Percentiles rank a stretch among this genome's conserved stretches.
These are phyloP conservation scores for Brachionus rubens DNA, from an alignment of 1,140 invertebrate species.

Conservation along the genomic window DNA sequence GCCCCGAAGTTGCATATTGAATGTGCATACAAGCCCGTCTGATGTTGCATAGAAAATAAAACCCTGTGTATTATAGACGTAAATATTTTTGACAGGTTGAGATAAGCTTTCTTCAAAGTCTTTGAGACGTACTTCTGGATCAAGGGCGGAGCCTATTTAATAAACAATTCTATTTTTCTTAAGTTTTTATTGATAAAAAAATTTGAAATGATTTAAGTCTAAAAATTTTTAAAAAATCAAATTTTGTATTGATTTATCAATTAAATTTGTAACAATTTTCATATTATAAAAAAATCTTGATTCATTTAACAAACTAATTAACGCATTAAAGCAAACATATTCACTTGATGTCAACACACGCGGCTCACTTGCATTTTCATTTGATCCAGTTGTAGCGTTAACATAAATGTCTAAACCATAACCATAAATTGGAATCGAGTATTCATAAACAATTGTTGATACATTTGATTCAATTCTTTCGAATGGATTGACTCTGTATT, in stretches of 20 bases:
- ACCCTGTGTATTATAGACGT: too few relatives aligned
- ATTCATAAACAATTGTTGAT: conserved; percentile 12
- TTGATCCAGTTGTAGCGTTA: not conserved
- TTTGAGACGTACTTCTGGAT: too few relatives aligned
- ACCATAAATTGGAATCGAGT: not conserved
- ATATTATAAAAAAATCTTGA: conserved; percentile 24
- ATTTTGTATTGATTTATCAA: not conserved
- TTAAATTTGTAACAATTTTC: not conserved
- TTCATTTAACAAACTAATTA: conserved; percentile 7
- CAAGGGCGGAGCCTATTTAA: too few relatives aligned
- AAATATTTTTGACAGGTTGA: too few relatives aligned
- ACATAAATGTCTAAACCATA: conserved; percentile 12
- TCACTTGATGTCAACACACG: not conserved
- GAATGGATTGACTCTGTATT: conserved; percentile 1
- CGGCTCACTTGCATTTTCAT: not conserved
- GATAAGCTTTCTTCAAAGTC: too few relatives aligned
- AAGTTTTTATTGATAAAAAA: too few relatives aligned
- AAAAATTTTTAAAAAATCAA: conserved; percentile 13
- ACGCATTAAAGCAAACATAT: not conserved
- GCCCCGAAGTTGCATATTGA: too few relatives aligned
- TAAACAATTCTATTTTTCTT: too few relatives aligned
- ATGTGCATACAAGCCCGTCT: too few relatives aligned
- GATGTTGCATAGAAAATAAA: too few relatives aligned
- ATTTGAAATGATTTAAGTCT: too few relatives aligned
- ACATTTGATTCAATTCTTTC: not conserved